phyloP scores from a whole-genome alignment of 2,797 vertebrate genomes.

The Lindbergichthys nudifrons region DNA sequence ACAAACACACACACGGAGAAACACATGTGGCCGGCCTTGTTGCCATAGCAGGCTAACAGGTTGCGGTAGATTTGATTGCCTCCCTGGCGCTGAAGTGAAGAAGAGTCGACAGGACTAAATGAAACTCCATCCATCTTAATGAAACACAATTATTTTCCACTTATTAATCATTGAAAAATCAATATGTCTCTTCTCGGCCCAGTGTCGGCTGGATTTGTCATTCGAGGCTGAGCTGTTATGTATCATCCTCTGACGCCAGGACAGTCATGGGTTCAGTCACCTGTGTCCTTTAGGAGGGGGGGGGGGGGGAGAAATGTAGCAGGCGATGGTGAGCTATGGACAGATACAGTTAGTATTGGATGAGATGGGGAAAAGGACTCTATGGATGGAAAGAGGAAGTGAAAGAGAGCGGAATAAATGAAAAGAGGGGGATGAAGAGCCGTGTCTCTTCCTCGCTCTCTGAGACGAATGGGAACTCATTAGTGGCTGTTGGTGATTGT shows the following conservation, averaged over 20 bases:
- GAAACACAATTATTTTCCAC: slow-evolving; percentile 99
- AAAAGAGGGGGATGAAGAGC: slow-evolving; percentile 56
- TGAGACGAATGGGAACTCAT: slow-evolving; percentile 85
- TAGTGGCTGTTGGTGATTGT: slow-evolving; percentile 89
- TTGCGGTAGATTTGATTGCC: slow-evolving; percentile 94
- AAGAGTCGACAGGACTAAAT: slow-evolving; percentile 98
- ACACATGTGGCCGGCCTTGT: slow-evolving; percentile 86
- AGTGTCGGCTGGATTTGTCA: slow-evolving; percentile 97
- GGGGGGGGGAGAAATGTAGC: slow-evolving; percentile 11
- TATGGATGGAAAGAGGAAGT: slow-evolving; percentile 28
- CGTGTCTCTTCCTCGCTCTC: slow-evolving; percentile 57
- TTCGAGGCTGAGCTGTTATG: slow-evolving; percentile 92
- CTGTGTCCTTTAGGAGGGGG: slow-evolving; percentile 90
- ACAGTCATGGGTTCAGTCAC: slow-evolving; percentile 98
- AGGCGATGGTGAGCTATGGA: slow-evolving; percentile 24
- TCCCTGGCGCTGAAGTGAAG: slow-evolving; percentile 95
- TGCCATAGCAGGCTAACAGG: slow-evolving; percentile 96
- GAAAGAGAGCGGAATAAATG: slow-evolving; percentile 16
- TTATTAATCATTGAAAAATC: slow-evolving; percentile 99
- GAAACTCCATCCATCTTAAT: slow-evolving; percentile 99
- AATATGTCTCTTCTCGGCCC: slow-evolving; percentile 98
- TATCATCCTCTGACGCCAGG: slow-evolving; percentile 92
- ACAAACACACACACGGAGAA: slow-evolving; percentile 30
- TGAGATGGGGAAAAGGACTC: slow-evolving; percentile 36
- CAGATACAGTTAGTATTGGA: slow-evolving; percentile 22